Percentiles rank a stretch among this genome's conserved stretches.
phyloP scores from a whole-genome alignment of 2,888 invertebrate genomes.

The Sericinus montela region DNA sequence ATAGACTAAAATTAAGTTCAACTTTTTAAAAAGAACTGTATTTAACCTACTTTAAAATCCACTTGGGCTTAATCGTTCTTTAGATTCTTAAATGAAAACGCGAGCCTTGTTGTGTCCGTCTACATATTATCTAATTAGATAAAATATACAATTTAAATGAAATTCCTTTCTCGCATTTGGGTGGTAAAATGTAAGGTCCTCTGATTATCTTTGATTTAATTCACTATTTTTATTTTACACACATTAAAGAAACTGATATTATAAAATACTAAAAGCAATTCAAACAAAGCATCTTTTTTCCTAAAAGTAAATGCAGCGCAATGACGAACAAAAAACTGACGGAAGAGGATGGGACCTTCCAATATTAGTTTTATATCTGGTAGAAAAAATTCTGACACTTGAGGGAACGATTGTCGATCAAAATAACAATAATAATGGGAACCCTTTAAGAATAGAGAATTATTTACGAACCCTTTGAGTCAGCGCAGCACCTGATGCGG shows the following conservation, averaged over 20 bases:
- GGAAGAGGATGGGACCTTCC: slow-evolving; percentile 78
- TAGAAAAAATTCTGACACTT: slow-evolving; percentile 68
- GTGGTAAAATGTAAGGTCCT: slow-evolving; percentile 51
- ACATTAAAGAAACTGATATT: slow-evolving; percentile 20
- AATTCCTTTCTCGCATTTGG: slow-evolving; percentile 62
- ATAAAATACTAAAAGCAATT: slow-evolving; percentile 31
- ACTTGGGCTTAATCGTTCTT: not conserved
- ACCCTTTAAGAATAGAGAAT: slow-evolving; percentile 53
- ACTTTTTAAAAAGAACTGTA: slow-evolving; percentile 33
- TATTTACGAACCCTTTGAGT: slow-evolving; percentile 66
- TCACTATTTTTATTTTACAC: slow-evolving; percentile 33
- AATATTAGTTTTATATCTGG: slow-evolving; percentile 77
- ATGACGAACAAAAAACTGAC: slow-evolving; percentile 61
- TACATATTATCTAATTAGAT: slow-evolving; percentile 77
- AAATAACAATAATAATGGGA: slow-evolving; percentile 70
- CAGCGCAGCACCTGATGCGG: slow-evolving; percentile 69
- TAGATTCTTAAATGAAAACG: slow-evolving; percentile 52
- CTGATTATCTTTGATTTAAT: slow-evolving; percentile 43
- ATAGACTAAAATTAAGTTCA: slow-evolving; percentile 38
- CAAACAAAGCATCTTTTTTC: slow-evolving; percentile 62
- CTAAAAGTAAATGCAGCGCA: slow-evolving; percentile 51
- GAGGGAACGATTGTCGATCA: slow-evolving; percentile 70
- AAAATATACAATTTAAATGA: slow-evolving; percentile 51
- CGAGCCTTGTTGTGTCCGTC: slow-evolving; percentile 55
- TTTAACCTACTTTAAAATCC: slow-evolving; percentile 23